Evolutionary conservation across 1,140 invertebrate genomes (phyloP), one percentile per base, ranked within the genome.

Genomic region (Eumaeus atala): DNA sequence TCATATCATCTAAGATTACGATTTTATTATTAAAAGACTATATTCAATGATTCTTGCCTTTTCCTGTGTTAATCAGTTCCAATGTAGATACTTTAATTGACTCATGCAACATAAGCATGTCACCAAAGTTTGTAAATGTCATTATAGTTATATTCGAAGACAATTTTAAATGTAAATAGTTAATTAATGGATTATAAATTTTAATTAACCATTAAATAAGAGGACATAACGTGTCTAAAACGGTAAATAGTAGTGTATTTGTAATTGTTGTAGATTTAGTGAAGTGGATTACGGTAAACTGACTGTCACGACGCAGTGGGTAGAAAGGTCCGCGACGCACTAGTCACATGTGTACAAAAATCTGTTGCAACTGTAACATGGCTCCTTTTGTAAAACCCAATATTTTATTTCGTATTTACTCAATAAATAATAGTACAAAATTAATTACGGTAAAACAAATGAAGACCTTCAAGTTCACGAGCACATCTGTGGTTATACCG

Each of bases 71-170:
- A 68, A 58, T 71, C 61, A 28, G 21, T 28, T 61, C 78, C 71
- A 80, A 82, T 72, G 77, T 82, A 83, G 72, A 74, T 80, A 53
- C 36, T 51, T 38, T 52, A 74, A 74, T 72, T 70, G 64, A 80
- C 78, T 73, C 61, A 79, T 65, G 74, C 77, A 74, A 84, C 72
- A 76, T 79, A 69, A 76, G 80, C 77, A 81, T 81, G 77, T 83
- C 81, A 87, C 84, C 84, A 87, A 87, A 87, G 84, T 87, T 87
- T 87, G 84, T 87, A 87, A 84, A 84, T 84, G 78, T 68, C 84
- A 81, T 82, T 67, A 74, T 86, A 83, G 78, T 79, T 79, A 81
- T 71, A 84, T 78, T 84, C 75, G 74, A 77, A 77, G 79, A 83
- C 77, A 78, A 82, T 81, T 84, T 86, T 82, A 82, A 83, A 74